Evolutionary conservation across 2,888 invertebrate species (phyloP).

Genomic region (Synergus umbraculus): DNA sequence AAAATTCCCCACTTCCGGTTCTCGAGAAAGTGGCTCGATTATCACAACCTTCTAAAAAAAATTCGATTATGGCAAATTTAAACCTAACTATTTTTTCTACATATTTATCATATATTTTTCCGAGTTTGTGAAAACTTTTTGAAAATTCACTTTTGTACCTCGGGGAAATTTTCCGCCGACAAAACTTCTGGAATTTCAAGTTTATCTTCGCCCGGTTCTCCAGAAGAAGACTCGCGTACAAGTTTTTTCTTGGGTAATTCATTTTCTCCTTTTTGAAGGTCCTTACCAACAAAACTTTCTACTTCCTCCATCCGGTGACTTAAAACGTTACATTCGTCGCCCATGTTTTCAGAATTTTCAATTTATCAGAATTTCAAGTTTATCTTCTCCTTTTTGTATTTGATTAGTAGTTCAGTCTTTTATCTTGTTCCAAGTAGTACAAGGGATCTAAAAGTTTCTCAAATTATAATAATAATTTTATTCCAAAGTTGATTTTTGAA

Average conservation of each 20-base stretch:
- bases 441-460: not conserved
- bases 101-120: not conserved
- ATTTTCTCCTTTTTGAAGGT: slow-evolving; percentile 15
- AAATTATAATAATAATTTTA: not conserved
- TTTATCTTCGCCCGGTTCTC: slow-evolving; percentile 49
- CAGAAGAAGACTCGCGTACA: slow-evolving; percentile 39
- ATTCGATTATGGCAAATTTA: not conserved
- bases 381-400: not conserved
- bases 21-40: slow-evolving; percentile 35
- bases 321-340: slow-evolving; percentile 56
- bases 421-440: not conserved
- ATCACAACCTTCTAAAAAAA: slow-evolving; percentile 22
- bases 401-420: not conserved
- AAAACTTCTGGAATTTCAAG: slow-evolving; percentile 45
- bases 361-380: too few relatives aligned
- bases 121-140: not conserved
- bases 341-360: slow-evolving; percentile 48
- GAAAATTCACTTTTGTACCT: slow-evolving; percentile 43
- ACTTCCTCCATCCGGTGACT: slow-evolving; percentile 49
- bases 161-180: slow-evolving; percentile 42
- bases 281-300: slow-evolving; percentile 42
- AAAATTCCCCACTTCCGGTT: slow-evolving; percentile 50
- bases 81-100: not conserved
- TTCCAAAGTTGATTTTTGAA: not conserved
- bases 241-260: not conserved